Base-by-base conservation (phyloP, 2,797 vertebrate genomes). In the Ctenopoma kingsleyae region DNA sequence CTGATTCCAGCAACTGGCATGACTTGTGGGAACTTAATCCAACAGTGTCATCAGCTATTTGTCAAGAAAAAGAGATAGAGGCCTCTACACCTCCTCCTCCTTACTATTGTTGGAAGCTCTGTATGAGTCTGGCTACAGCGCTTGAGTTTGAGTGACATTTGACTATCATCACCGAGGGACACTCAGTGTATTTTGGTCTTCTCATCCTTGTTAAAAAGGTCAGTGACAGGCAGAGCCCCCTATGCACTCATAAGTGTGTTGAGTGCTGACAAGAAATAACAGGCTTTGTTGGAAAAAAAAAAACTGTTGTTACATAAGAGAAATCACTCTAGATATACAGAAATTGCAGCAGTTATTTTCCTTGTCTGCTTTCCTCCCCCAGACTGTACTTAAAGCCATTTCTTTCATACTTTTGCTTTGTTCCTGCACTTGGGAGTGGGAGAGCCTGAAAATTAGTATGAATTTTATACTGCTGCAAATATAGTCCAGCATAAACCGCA, bases 41-140 rank as follows among this genome's bases (percentile, higher is more conserved):
- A 82, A 73, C 69, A 46, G 78, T 85, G 90, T 88, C 85, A 91
- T 79, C 80, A 81, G 72, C 78, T 72, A 83, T 91, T 89, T 90
- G 86, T 88, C 80, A 82, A 69, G 69, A 27, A 53, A 73, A 64
- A 55, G 57, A 77, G 60, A 76, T 56, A 57, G 55, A 78, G 44
- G 59, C 32, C 66, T 78, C 66, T 25, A 27, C 64, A 43, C 80
- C 60, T 69, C 52, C 54, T 65, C 71, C 66, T 65, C 74, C 46
- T 71, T 30, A 48, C 72, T 74, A 67, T 79, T 85, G 75, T 77
- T 65, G 67, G 78, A 68, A 55, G 62, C 77, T 82, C 76, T 23
- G 64, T 49, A 8, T n/a, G 35, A 72, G 66, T 77, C 62, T 69
- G 63, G 69, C 74, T 72, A 48, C 55, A n/a, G 54, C 73, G 56